Evolutionary conservation across 2,113 vertebrate species (phyloP), one percentile per base, ranked within the genome.

Genomic region (Reinhardtius hippoglossoides): DNA sequence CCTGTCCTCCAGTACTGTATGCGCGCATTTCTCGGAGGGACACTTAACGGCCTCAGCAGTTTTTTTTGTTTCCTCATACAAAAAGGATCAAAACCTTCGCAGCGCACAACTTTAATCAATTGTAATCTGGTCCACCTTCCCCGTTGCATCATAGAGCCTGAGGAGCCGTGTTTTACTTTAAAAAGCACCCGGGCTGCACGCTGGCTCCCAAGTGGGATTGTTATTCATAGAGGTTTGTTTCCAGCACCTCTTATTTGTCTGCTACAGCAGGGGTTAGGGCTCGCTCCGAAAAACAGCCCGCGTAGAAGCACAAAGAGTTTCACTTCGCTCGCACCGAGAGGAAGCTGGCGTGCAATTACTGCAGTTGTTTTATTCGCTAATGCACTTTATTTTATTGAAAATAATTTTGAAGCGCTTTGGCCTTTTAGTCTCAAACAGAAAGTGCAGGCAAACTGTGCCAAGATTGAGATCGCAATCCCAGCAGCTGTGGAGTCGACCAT

Each of bases 181-280:
- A 71, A 78, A 73, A 73, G 58, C 44, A 14, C 40, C 71, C 14
- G 46, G 26, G 1, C 1, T 48, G 77, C 23, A 54, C 42, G 63
- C 48, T 4, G 66, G 67, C 52, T 78, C 76, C 48, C 48, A 31
- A 15, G 55, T 65, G 82, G 12, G 65, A 80, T 86, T 85, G 74
- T 86, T 89, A 88, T 91, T 86, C 82, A 91, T 71, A 23, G 78
- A 69, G 59, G 48, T 88, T 76, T 76, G 71, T 62, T 72, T 69
- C 61, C 10, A 69, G 71, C 55, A 55, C 62, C 44, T 84, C 48
- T 37, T 76, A 83, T 88, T 85, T 90, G 58, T 72, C 71, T 62
- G 72, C 62, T 54, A 16, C 59, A 76, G 80, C 64, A 69, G 71
- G 78, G 76, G 88, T 76, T 78, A 85, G 85, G 89, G 46, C 59